Percentiles rank a stretch among this genome's conserved stretches.
phyloP scores from a whole-genome alignment of 1,140 invertebrate genomes.

The Dreissena polymorpha region DNA sequence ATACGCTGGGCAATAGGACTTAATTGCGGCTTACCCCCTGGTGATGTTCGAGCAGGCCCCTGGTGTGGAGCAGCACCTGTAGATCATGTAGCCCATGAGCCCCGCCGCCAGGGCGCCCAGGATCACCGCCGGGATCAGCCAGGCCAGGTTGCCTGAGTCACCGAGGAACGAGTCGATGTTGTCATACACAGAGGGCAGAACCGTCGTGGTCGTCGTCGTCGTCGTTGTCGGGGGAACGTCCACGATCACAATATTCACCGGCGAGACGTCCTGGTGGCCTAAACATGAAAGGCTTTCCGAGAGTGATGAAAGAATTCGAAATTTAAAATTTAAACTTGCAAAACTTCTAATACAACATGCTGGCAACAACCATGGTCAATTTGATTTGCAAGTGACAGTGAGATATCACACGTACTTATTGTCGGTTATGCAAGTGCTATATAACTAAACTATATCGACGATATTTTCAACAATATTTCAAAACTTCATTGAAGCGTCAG shows the following conservation, averaged over 20 bases:
- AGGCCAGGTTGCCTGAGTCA: conserved; percentile 45
- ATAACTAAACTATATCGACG: no score
- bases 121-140: conserved; percentile 43
- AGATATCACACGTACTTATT: no score
- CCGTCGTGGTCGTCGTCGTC: conserved; percentile 20
- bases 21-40: neutral
- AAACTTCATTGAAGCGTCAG: no score
- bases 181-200: conserved; percentile 1
- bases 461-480: no score
- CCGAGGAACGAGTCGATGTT: conserved; percentile 29
- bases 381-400: no score
- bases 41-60: conserved; percentile 11
- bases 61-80: neutral
- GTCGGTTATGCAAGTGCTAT: no score
- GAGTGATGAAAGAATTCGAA: no score
- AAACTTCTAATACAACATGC: no score
- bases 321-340: no score
- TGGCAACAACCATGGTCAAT: no score
- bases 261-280: conserved; percentile 27
- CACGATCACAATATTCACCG: conserved; percentile 17
- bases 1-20: neutral
- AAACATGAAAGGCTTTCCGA: neutral
- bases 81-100: conserved; percentile 17
- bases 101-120: conserved; percentile 1
- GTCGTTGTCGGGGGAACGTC: conserved; percentile 18